Conservation (phyloP, 1,140 invertebrate species). For the Telenomus remus region DNA sequence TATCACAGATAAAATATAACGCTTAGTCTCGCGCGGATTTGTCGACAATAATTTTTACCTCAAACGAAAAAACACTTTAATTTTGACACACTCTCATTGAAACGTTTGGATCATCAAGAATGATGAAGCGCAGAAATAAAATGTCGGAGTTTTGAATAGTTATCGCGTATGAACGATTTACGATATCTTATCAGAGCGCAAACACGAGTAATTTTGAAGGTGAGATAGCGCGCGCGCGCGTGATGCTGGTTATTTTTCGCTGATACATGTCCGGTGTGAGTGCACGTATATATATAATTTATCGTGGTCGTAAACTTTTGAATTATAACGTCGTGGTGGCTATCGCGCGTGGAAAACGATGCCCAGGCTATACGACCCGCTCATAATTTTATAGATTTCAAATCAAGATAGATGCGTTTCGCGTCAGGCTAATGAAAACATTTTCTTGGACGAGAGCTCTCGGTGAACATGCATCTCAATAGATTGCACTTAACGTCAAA, state of each 20-base stretch:
- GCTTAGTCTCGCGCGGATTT: neutral
- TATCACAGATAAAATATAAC: slow-evolving; percentile 28
- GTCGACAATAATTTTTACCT: neutral
- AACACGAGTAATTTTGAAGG: slow-evolving; percentile 59
- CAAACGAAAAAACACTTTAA: too few species aligned
- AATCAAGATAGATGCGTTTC: slow-evolving; percentile 56
- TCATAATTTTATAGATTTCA: slow-evolving; percentile 66
- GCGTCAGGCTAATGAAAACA: slow-evolving; percentile 31
- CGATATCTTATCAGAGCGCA: slow-evolving; percentile 56
- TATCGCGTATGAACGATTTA: neutral
- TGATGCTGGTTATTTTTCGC: slow-evolving; percentile 55
- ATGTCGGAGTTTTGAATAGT: slow-evolving; percentile 40
- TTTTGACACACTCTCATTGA: too few species aligned
- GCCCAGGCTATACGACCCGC: slow-evolving; percentile 42
- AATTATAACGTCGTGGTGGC: slow-evolving; percentile 58
- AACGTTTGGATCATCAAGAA: too few species aligned
- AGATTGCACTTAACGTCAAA: slow-evolving; percentile 8
- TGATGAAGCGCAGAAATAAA: slow-evolving; percentile 40
- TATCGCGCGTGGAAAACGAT: slow-evolving; percentile 52
- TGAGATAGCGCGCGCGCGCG: slow-evolving; percentile 40
- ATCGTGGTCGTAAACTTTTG: slow-evolving; percentile 66
- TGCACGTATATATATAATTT: slow-evolving; percentile 56
- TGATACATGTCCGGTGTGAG: slow-evolving; percentile 47
- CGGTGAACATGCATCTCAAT: slow-evolving; percentile 7
- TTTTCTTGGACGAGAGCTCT: slow-evolving; percentile 10